Conservation (phyloP, 2,797 vertebrate genomes). For the Diceros bicornis region DNA sequence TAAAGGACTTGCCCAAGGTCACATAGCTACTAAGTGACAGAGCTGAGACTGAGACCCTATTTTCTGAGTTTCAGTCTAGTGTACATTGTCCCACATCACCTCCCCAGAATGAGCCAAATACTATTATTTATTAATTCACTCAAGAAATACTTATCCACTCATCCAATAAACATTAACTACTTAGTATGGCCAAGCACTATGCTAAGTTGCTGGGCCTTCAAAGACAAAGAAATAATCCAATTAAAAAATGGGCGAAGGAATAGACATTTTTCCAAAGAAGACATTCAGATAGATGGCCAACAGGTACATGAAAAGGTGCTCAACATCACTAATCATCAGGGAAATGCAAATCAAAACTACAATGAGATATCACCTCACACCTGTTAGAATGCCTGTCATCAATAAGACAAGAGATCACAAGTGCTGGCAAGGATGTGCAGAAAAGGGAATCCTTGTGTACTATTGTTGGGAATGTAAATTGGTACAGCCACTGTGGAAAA, state of each 20-base stretch:
- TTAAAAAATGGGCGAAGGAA: not conserved
- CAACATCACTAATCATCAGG: not conserved
- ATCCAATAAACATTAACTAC: not conserved
- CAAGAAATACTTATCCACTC: not conserved
- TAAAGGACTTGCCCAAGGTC: not conserved
- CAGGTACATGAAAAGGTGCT: not conserved
- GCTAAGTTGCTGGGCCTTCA: not conserved
- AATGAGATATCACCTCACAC: not conserved
- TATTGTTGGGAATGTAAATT: fast-evolving
- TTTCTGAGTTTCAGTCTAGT: not conserved
- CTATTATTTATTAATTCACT: not conserved
- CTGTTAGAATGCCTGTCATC: no score
- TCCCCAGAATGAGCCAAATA: not conserved
- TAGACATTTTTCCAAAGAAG: not conserved
- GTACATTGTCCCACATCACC: not conserved
- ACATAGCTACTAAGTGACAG: not conserved
- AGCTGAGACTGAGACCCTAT: not conserved
- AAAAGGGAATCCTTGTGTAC: not conserved
- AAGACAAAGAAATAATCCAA: not conserved
- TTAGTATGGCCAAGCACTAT: not conserved
- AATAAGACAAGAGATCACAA: not conserved
- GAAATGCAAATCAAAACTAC: not conserved
- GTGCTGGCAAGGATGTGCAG: not conserved
- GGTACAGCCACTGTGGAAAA: fast-evolving
- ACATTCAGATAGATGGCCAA: not conserved